phyloP scores from a whole-genome alignment of 1,140 invertebrate species.

The Battus philenor region DNA sequence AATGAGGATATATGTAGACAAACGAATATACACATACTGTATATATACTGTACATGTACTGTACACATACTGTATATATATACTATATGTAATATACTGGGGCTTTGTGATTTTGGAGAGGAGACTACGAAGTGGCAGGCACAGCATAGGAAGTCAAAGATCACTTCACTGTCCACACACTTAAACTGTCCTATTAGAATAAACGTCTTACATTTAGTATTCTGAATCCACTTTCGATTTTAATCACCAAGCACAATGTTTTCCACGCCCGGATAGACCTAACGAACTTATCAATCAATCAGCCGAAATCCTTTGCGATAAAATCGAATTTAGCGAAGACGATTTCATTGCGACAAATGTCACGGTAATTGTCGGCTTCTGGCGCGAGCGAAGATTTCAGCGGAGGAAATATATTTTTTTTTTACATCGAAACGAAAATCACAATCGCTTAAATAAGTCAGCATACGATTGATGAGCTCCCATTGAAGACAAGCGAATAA shows the following conservation, averaged over 20 bases:
- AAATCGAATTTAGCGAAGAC: conserved; percentile 45
- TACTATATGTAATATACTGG: too few relatives aligned
- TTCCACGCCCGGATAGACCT: conserved; percentile 15
- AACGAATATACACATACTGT: too few relatives aligned
- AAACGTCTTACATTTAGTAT: too few relatives aligned
- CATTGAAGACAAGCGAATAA: conserved; percentile 40
- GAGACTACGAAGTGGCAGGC: too few relatives aligned
- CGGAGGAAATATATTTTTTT: conserved; percentile 30
- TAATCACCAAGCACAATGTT: conserved; percentile 6
- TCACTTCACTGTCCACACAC: too few relatives aligned
- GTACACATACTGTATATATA: too few relatives aligned
- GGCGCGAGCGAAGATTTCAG: conserved; percentile 32
- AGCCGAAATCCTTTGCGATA: conserved; percentile 43
- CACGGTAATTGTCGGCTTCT: conserved; percentile 49
- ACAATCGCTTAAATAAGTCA: conserved; percentile 35
- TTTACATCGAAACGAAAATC: conserved; percentile 33
- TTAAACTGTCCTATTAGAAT: too few relatives aligned
- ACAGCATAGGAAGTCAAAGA: too few relatives aligned
- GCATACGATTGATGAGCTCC: conserved; percentile 50
- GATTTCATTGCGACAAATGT: conserved; percentile 50
- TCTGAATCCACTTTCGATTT: too few relatives aligned
- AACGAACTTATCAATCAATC: conserved; percentile 52
- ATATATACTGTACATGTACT: too few relatives aligned
- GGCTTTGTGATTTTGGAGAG: too few relatives aligned
- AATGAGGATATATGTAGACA: too few relatives aligned